Conservation (phyloP, 1,140 invertebrate species). For the Brachionus rotundiformis region DNA sequence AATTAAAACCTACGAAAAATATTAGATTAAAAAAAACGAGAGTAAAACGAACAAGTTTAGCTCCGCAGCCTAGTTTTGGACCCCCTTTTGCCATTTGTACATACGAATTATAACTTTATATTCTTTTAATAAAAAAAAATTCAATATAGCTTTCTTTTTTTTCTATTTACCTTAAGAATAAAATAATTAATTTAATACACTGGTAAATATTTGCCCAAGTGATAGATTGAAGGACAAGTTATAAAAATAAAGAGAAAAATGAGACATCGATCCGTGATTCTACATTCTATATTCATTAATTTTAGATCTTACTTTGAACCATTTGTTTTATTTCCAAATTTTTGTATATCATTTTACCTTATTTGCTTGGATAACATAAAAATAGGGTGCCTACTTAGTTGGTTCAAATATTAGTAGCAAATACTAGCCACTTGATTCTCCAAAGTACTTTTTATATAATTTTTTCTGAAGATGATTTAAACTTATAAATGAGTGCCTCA, state of each 20-base stretch:
- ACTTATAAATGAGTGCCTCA: too few relatives aligned
- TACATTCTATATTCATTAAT: not conserved
- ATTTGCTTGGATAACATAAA: not conserved
- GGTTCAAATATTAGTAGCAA: too few relatives aligned
- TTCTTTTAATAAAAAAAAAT: not conserved
- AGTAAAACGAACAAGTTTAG: not conserved
- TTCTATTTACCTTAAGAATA: slow-evolving; percentile 17
- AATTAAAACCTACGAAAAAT: slow-evolving; percentile 13
- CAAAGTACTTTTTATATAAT: too few relatives aligned
- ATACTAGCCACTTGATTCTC: too few relatives aligned
- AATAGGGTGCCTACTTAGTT: not conserved
- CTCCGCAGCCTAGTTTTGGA: slow-evolving; percentile 18
- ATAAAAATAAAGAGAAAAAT: not conserved
- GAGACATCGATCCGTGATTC: slow-evolving; percentile 28
- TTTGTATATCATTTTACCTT: not conserved
- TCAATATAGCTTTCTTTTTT: slow-evolving; percentile 23
- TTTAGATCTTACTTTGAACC: not conserved
- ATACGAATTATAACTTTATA: not conserved
- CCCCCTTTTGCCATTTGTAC: slow-evolving; percentile 29
- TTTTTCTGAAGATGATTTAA: too few relatives aligned
- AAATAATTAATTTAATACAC: slow-evolving; percentile 40
- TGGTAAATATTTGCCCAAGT: slow-evolving; percentile 16
- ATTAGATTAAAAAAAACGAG: slow-evolving; percentile 36
- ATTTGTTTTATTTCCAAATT: not conserved
- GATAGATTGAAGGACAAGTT: slow-evolving; percentile 40